Evolutionary conservation across 2,113 vertebrate species (phyloP).

Genomic region (Glaucidium brasilianum): DNA sequence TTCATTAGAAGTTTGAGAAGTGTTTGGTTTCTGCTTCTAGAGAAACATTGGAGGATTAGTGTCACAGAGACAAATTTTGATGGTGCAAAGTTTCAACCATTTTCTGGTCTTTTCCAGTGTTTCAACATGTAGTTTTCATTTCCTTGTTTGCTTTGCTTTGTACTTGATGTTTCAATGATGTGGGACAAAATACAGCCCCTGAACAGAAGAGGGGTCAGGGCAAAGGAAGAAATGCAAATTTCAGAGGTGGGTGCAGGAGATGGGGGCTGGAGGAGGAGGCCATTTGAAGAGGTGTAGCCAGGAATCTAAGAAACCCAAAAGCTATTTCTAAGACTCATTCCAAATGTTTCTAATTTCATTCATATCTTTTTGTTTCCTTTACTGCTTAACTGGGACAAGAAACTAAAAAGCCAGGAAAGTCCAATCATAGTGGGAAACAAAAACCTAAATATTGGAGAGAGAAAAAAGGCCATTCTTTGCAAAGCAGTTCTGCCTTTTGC

Average conservation of each 20-base stretch:
- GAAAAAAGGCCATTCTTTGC: conserved; percentile 48
- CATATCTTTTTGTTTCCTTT: conserved; percentile 76
- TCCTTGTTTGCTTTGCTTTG: conserved; percentile 31
- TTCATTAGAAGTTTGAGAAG: conserved; percentile 58
- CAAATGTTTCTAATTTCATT: conserved; percentile 74
- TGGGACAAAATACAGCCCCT: background rate
- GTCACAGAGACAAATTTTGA: conserved; percentile 31
- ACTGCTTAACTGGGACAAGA: conserved; percentile 71
- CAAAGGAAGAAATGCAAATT: conserved; percentile 2
- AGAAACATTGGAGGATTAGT: conserved; percentile 24
- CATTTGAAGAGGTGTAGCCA: conserved; percentile 10
- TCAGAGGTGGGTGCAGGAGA: background rate
- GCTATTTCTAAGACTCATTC: conserved; percentile 57
- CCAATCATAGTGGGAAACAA: conserved; percentile 70
- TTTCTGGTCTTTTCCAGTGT: background rate
- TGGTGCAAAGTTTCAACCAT: conserved; percentile 34
- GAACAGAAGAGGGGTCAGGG: background rate
- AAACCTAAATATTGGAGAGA: conserved; percentile 72
- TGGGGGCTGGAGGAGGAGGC: background rate
- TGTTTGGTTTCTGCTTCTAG: conserved; percentile 67
- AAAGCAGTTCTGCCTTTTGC: conserved; percentile 53
- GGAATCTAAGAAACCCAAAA: conserved; percentile 57
- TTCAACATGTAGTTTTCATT: conserved; percentile 29
- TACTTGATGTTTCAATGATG: background rate
- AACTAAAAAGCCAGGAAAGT: conserved; percentile 73